phyloP scores from a whole-genome alignment of 2,797 vertebrate genomes.

The Mormyrops boulengeri region DNA sequence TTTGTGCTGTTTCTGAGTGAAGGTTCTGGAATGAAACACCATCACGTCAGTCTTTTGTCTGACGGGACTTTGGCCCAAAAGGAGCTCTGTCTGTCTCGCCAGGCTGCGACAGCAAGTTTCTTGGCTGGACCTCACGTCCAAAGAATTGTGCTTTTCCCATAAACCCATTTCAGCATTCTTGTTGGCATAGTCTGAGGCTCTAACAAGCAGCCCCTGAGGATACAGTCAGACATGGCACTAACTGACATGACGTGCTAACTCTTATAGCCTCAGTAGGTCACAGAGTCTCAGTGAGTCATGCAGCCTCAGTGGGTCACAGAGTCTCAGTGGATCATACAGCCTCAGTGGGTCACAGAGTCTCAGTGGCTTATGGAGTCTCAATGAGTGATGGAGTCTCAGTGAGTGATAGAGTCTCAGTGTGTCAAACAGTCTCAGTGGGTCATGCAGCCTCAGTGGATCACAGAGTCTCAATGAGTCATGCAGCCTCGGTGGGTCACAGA shows the following conservation, averaged over 20 bases:
- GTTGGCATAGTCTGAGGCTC: not conserved
- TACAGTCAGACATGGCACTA: not conserved
- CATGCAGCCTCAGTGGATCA: not conserved
- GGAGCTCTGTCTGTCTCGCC: not conserved
- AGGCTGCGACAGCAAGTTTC: not conserved
- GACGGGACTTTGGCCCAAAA: not conserved
- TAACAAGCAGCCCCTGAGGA: not conserved
- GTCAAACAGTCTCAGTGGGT: not conserved
- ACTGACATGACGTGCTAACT: not conserved
- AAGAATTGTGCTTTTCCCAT: not conserved
- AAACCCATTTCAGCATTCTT: not conserved
- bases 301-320: not conserved
- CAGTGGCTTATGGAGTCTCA: not conserved
- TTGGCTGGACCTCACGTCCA: not conserved
- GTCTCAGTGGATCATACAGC: not conserved
- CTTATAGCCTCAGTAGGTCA: too few species aligned
- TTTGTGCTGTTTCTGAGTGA: not conserved
- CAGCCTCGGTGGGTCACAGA: too few species aligned
- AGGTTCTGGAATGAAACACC: not conserved
- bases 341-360: not conserved
- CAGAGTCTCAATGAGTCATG: too few species aligned
- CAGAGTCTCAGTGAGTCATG: too few species aligned
- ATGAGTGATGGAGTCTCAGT: not conserved
- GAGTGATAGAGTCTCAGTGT: not conserved
- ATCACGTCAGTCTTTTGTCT: not conserved